Percentiles rank a stretch among this genome's conserved stretches.
Conservation (phyloP, 2,888 invertebrate species). For the Aphodius granarius region DNA sequence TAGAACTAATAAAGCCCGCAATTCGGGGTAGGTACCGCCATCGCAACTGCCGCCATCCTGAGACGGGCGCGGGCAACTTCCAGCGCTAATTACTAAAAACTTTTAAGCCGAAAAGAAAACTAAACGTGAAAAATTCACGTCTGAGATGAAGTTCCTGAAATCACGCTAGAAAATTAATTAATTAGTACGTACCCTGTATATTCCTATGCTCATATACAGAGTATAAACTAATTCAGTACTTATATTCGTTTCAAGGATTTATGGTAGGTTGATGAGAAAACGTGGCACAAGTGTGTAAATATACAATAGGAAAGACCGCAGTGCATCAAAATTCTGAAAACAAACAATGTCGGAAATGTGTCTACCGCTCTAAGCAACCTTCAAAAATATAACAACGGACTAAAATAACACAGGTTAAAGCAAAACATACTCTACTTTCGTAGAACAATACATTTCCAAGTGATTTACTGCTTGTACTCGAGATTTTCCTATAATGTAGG, state of each 20-base stretch:
- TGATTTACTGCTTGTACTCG: not conserved
- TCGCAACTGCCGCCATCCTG: not conserved
- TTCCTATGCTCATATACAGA: no score
- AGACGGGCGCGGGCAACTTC: conserved; percentile 1
- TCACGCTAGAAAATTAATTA: not conserved
- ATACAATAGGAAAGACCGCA: not conserved
- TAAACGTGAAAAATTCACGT: not conserved
- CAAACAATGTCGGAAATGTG: not conserved
- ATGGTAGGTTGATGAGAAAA: not conserved
- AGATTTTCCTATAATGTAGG: not conserved
- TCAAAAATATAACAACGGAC: not conserved
- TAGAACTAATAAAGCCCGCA: conserved; percentile 7
- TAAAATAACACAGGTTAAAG: not conserved
- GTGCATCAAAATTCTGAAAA: conserved; percentile 10
- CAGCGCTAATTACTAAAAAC: conserved; percentile 7
- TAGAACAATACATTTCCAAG: not conserved
- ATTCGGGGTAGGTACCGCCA: conserved; percentile 5
- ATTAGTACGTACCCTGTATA: not conserved
- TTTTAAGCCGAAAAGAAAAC: conserved; percentile 1
- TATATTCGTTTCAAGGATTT: not conserved
- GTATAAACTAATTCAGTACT: not conserved
- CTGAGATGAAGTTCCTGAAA: no score
- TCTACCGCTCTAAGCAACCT: not conserved
- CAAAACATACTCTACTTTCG: not conserved
- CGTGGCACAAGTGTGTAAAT: not conserved